Evolutionary conservation across 2,888 invertebrate genomes (phyloP).

Genomic region (Muschampia plurimacula): DNA sequence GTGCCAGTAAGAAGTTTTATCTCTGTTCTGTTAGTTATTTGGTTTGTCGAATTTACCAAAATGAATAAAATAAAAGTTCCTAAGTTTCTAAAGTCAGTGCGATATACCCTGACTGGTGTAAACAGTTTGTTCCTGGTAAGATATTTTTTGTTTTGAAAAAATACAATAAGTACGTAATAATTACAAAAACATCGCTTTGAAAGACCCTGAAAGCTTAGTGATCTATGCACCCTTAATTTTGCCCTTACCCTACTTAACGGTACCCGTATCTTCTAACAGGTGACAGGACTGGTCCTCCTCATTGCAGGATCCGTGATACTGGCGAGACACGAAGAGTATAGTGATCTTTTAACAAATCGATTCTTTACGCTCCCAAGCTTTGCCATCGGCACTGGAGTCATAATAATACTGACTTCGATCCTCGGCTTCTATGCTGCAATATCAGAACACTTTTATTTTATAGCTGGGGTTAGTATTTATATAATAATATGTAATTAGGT

Average conservation of each 20-base stretch:
- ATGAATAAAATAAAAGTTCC: slow-evolving; percentile 80
- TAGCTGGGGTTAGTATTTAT: slow-evolving; percentile 87
- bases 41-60: slow-evolving; percentile 42
- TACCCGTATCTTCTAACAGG: slow-evolving; percentile 76
- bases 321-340: slow-evolving; percentile 85
- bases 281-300: slow-evolving; percentile 91
- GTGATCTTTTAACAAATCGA: slow-evolving; percentile 84
- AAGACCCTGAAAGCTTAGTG: too few relatives aligned
- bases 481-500: too few relatives aligned
- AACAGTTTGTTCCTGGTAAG: slow-evolving; percentile 92
- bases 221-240: too few relatives aligned
- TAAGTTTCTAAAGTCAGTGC: slow-evolving; percentile 81
- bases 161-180: background rate
- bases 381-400: slow-evolving; percentile 88
- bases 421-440: slow-evolving; percentile 95
- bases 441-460: slow-evolving; percentile 92
- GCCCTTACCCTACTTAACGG: background rate
- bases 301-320: slow-evolving; percentile 88
- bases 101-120: slow-evolving; percentile 89
- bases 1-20: slow-evolving; percentile 38
- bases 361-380: slow-evolving; percentile 88
- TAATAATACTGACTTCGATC: slow-evolving; percentile 90
- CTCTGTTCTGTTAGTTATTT: slow-evolving; percentile 1
- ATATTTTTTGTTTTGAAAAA: background rate
- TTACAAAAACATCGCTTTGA: background rate